Percentiles rank a stretch among this genome's conserved stretches.
Conservation (phyloP, 2,113 vertebrate genomes). For the Muntiacus reevesi region DNA sequence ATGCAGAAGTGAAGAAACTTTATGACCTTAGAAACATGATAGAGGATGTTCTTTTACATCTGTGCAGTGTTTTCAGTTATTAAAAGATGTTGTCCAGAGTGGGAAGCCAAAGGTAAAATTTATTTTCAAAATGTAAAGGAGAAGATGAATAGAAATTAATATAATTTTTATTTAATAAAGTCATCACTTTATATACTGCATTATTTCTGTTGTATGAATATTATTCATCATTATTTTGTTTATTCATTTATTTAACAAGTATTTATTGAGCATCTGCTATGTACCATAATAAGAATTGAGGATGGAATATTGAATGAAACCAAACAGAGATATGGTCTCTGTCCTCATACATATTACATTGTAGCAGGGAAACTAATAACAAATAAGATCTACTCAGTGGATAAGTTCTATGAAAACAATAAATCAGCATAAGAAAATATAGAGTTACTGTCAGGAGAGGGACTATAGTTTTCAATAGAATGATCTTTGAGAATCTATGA, state of each 20-base stretch:
- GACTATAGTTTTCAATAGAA: background rate
- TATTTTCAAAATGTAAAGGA: background rate
- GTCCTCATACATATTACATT: background rate
- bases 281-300: background rate
- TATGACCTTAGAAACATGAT: background rate
- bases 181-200: background rate
- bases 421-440: background rate
- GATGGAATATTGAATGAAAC: background rate
- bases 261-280: background rate
- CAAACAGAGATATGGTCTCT: background rate
- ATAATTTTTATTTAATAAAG: background rate
- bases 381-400: background rate
- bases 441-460: accelerated
- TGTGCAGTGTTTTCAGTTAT: background rate
- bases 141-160: background rate
- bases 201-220: background rate
- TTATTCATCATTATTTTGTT: background rate
- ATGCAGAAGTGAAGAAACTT: background rate
- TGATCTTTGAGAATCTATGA: background rate
- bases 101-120: background rate
- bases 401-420: background rate
- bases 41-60: background rate
- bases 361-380: background rate
- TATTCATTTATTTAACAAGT: background rate
- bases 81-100: background rate